Base-by-base conservation (phyloP, 1,140 invertebrate species). In the Vanessa tameamea region DNA sequence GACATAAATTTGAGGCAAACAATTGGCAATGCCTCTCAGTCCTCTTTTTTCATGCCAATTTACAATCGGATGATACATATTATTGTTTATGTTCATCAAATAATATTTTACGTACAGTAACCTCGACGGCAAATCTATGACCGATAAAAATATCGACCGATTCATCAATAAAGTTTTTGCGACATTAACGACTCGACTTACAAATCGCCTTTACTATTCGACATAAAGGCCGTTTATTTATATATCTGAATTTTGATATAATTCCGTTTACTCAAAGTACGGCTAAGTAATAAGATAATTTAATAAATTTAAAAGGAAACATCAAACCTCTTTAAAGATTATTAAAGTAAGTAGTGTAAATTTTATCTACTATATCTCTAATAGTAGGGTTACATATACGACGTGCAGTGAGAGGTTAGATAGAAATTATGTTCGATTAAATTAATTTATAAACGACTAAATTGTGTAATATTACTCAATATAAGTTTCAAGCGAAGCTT, bases 381-480 rank as follows among this genome's bases (percentile, higher is more conserved):
- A 16, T 23, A 55, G 53, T 55, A 55, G 8, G 16, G 53, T 57
- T 57, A 57, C 51, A 1, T 16, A 16, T 16, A 20, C n/a, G 20
- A 7, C 8, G 6, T 15, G 6, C 8, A n/a, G 15, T 15, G 15
- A 50, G 13, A 50, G 48, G 15, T 31, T 31, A 48, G 11, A 48
- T 50, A 50, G 13, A 6, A 57, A 12, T 23, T 26, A 5, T 13
- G 31, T 37, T 37, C 26, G 8, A 12, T 61, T 31, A 61, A 43
- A 61, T 61, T 61, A 57, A 61, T 61, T 61, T 23, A 59, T 69
- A 69, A 59, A 69, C 20, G n/a, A 57, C 51, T 13, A 51, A 16
- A 55, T 68, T 68, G 51, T 57, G 31, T 57, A 68, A 68, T 23
- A 55, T 55, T 55, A 67, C 64, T 31, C 48, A n/a, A 53, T 53